These are phyloP conservation scores for Pocillopora grandis DNA, from an alignment of 92 coral and sea anemone genomes.

Conservation along the genomic window DNA sequence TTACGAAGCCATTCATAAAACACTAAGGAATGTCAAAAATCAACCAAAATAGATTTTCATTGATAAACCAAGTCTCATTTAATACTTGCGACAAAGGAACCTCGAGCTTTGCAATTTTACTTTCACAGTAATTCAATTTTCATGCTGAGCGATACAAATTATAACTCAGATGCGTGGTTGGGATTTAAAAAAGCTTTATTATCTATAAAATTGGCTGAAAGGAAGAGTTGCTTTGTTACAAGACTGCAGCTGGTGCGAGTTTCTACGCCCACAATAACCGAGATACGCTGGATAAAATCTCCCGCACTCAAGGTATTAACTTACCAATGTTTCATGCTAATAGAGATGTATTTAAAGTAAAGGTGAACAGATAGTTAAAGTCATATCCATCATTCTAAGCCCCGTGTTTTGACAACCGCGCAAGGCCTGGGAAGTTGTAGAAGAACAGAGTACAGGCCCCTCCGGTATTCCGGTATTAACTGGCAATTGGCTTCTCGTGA, in stretches of 20 bases:
- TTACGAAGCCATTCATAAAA: constrained; percentile 4
- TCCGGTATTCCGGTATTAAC: too few relatives aligned
- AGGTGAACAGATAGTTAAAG: too few relatives aligned
- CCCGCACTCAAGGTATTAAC: too few relatives aligned
- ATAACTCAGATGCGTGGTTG: neutral
- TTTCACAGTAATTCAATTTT: neutral
- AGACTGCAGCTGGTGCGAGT: constrained; percentile 10
- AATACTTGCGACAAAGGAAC: neutral
- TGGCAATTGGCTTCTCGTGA: too few relatives aligned
- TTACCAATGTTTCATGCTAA: too few relatives aligned
- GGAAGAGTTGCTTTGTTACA: neutral
- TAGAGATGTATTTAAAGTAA: too few relatives aligned
- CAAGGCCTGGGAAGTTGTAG: too few relatives aligned
- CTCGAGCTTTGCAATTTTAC: neutral
- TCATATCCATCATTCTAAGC: too few relatives aligned
- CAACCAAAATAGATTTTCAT: constrained; percentile 4
- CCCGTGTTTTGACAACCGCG: too few relatives aligned
- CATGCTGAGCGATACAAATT: neutral
- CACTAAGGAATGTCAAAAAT: neutral
- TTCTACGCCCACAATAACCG: constrained; percentile 20
- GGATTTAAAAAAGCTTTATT: neutral
- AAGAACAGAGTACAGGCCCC: too few relatives aligned
- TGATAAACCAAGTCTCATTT: neutral
- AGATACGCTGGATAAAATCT: neutral
- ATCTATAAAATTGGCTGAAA: neutral